Conservation (phyloP, 2,113 vertebrate genomes). For the Gadus chalcogrammus region DNA sequence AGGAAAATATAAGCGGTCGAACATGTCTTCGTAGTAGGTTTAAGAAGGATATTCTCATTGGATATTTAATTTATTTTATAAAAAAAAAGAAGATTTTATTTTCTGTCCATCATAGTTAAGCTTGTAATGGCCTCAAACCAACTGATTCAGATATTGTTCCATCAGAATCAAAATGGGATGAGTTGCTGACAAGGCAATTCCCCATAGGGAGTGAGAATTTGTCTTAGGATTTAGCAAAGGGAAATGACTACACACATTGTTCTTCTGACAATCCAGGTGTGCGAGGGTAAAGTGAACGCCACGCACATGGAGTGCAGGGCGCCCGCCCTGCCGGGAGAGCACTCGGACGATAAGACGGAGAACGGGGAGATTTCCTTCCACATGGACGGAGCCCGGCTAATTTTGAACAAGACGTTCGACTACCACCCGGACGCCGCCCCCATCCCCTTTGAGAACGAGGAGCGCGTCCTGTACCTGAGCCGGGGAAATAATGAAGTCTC, state of each 20-base stretch:
- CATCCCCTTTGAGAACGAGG: constrained; percentile 67
- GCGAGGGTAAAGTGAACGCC: constrained; percentile 46
- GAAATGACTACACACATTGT: not conserved
- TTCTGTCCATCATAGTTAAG: no score
- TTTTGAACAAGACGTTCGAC: constrained; percentile 62
- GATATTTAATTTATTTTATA: no score
- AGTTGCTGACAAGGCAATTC: no score
- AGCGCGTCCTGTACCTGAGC: constrained; percentile 63
- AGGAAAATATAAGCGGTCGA: no score
- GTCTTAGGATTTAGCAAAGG: no score
- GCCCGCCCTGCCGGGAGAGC: constrained; percentile 65
- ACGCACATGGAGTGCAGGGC: constrained; percentile 73
- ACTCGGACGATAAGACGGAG: constrained; percentile 53
- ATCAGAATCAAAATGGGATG: no score
- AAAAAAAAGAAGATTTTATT: no score
- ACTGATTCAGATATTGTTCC: no score
- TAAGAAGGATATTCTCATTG: no score
- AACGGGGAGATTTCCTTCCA: constrained; percentile 73
- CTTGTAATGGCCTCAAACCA: no score
- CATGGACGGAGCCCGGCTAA: constrained; percentile 69
- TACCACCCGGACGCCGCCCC: constrained; percentile 71
- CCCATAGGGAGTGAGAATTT: no score
- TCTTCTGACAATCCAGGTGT: constrained; percentile 59
- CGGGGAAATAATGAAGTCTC: constrained; percentile 76
- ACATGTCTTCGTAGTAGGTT: no score